Base-by-base conservation (phyloP, 1,140 invertebrate species). In the Tyrophagus putrescentiae region DNA sequence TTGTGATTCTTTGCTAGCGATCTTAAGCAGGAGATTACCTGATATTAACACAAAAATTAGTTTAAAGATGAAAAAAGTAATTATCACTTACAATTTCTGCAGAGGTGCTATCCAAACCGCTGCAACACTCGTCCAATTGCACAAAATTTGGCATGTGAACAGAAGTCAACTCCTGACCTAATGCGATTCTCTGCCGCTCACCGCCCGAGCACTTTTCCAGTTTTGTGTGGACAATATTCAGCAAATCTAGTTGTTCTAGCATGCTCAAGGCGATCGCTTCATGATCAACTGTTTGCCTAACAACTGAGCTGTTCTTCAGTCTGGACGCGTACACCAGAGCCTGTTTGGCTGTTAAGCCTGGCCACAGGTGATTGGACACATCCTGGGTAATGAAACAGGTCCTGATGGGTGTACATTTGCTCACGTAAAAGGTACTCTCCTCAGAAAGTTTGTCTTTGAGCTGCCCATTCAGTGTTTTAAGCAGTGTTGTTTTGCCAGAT, bases 151-250 rank as follows among this genome's bases (percentile, higher is more conserved):
- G 44, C 18, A 27, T 48, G 31, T 7, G 23, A 13, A 27, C 6
- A 5, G 5, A 6, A 48, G 31, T 29, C n/a, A 48, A 48, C 44
- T 48, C 44, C 13, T 27, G 44, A 6, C 44, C 44, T 65, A 96
- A 92, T 1, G 90, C 90, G 39, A 96, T 73, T 50, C 92, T 78
- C 71, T 95, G 96, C 57, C 85, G 78, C 74, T 96, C 90, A 0
- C 92, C 92, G 6, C 91, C 91, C 3, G 25, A 32, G 34, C 61
- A 62, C 16, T 27, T 41, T 6, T 45, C 32, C 16, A 62, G 45
- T 9, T 33, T 11, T 27, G 33, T 62, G 34, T 62, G 16, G n/a
- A 23, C 23, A 58, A 56, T 60, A 21, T 25, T 27, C 5, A 21
- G n/a, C 6, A 62, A 27, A 27, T 27, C 13, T n/a, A 48, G 44